Base-by-base conservation (phyloP, 2,113 vertebrate species). In the Megaleporinus macrocephalus region DNA sequence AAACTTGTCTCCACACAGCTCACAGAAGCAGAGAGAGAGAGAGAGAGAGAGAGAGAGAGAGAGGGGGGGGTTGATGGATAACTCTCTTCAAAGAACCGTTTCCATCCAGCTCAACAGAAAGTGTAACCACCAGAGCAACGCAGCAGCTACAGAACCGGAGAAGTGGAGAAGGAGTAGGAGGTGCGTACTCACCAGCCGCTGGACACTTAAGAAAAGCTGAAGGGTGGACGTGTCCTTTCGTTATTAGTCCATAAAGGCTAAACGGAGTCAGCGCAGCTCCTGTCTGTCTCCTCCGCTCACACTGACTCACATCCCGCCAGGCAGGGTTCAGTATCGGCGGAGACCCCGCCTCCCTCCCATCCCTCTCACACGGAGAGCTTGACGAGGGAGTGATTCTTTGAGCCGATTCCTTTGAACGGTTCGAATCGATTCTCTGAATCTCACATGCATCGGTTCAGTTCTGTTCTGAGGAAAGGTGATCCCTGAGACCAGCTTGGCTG, bases 181-280 rank as follows among this genome's bases (percentile, higher is more conserved):
- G 20, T n/a, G 6, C 36, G 0, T 61, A 61, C 73, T 75, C 33
- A 75, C 73, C 55, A 26, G 36, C 57, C 14, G 13, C 22, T 36
- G 57, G 70, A 24, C 33, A 36, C 18, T n/a, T 7, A 55, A 33
- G 20, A 33, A 16, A 74, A 15, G 30, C 73, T 41, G 53, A 24
- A 41, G 4, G 20, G 44, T 20, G 12, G 5, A 22, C 9, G 30
- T 7, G 5, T 44, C 22, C 18, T 0, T 61, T 0, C 0, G 22
- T 41, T 24, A 10, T 75, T 75, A 75, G 30, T 75, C 73, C 73
- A 75, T 75, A 22, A 20, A 61, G 5, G 9, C 57, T 61, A 2
- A 61, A 26, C 57, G 5, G 57, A 61, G 57, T 61, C n/a, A 26
- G 24, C 12, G 57, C n/a, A 13, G 22, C 57, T 55, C 15, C 51